Evolutionary conservation across 2,797 vertebrate genomes (phyloP), one percentile per base, ranked within the genome.

Genomic region (Triplophysa bombifrons): DNA sequence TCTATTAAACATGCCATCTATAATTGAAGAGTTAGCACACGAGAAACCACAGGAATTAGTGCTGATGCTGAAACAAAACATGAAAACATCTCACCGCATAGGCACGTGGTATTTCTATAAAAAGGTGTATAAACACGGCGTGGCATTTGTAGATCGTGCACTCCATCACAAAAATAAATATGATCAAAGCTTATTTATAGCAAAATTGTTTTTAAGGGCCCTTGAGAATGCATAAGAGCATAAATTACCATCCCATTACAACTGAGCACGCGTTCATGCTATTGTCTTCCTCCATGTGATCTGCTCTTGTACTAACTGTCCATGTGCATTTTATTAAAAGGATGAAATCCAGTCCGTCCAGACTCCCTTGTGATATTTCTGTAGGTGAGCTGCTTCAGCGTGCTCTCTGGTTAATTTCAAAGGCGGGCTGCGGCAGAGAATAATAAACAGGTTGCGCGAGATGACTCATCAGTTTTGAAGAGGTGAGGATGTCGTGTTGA

Each of bases 391-490:
- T 41, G 30, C 71, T 82, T 78, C 73, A 78, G 78, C 51, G 69
- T 0, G 1, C 41, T 51, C 61, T 22, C 41, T 50, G 44, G 50
- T 41, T 66, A 53, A 61, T 51, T 74, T 50, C 68, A n/a, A 27
- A 48, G 51, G 56, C 25, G 38, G 27, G 72, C 65, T 34, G 51
- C 17, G 63, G 50, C 34, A 38, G 66, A 55, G 71, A 20, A 17
- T 69, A 25, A 87, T 83, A 89, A 91, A 88, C 82, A 84, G 85
- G 74, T 82, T 86, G 86, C 83, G 89, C 84, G 76, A 34, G 87
- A 90, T 94, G 92, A 93, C 85, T 93, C 91, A 93, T 92, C 90
- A 89, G 77, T 85, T 89, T 82, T 64, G 22, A 76, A 82, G 83
- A 83, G 60, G 74, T 56, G 58, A 70, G 72, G 56, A 38, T 38